Conservation (phyloP, 2,888 invertebrate species). For the Idaea straminata region DNA sequence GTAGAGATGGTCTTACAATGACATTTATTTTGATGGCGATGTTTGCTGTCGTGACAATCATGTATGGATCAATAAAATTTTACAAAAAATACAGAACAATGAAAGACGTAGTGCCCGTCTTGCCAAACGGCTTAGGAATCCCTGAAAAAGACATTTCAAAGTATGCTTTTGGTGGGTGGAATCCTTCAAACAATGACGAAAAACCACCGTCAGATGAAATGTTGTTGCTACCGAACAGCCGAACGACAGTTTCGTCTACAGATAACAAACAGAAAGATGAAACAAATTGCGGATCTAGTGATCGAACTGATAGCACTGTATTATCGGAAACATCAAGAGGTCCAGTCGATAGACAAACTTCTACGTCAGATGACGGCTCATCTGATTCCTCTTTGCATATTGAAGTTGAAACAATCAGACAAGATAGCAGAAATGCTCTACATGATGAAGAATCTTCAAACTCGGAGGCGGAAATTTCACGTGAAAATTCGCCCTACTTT, state of each 20-base stretch:
- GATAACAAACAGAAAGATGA: constrained; percentile 61
- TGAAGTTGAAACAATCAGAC: constrained; percentile 51
- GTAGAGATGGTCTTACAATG: constrained; percentile 55
- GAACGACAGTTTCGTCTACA: constrained; percentile 51
- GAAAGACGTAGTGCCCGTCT: constrained; percentile 83
- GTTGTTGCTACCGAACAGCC: constrained; percentile 63
- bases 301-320: constrained; percentile 73
- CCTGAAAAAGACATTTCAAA: constrained; percentile 70
- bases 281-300: constrained; percentile 64
- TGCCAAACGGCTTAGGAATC: constrained; percentile 82
- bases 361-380: constrained; percentile 67
- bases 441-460: constrained; percentile 45
- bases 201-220: constrained; percentile 73
- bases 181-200: constrained; percentile 65
- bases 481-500: constrained; percentile 57
- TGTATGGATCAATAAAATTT: constrained; percentile 69
- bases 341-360: constrained; percentile 60
- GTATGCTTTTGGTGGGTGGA: constrained; percentile 63
- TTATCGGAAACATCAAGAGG: constrained; percentile 65
- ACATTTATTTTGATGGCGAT: constrained; percentile 56
- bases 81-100: constrained; percentile 82
- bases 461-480: constrained; percentile 54
- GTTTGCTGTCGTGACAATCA: constrained; percentile 50
- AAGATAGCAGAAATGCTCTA: constrained; percentile 24
- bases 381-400: constrained; percentile 59